A percentile compares a stretch with the other conserved stretches of the same genome.
These are phyloP conservation scores for Meloidogyne chitwoodi DNA, from an alignment of 1,140 invertebrate genomes.

Conservation along the genomic window DNA sequence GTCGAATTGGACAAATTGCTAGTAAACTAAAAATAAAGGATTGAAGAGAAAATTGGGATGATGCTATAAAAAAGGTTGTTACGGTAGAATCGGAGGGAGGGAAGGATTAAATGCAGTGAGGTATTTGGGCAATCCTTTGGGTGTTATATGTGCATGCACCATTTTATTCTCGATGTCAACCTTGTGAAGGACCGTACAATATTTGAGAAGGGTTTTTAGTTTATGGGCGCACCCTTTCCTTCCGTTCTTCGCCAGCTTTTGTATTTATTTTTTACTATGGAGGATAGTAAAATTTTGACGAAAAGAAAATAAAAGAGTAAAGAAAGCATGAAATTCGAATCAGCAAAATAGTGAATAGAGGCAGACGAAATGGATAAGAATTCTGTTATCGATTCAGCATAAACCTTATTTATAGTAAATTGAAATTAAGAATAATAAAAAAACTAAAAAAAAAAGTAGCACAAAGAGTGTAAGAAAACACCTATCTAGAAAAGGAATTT, in stretches of 20 bases:
- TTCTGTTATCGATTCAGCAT: neutral
- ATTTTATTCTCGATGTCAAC: neutral
- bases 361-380: neutral
- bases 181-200: neutral
- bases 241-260: neutral
- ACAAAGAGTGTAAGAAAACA: too few relatives aligned
- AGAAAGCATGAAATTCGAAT: neutral
- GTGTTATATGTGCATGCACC: neutral
- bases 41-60: neutral
- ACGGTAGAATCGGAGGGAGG: neutral
- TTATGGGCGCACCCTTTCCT: neutral
- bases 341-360: neutral
- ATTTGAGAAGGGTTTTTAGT: neutral
- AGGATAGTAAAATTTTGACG: neutral
- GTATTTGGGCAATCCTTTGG: neutral
- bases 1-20: neutral
- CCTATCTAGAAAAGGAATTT: too few relatives aligned
- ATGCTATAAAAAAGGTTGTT: neutral
- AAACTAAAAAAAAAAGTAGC: neutral
- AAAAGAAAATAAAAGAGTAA: neutral
- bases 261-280: neutral
- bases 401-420: neutral
- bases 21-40: neutral
- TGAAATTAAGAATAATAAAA: neutral
- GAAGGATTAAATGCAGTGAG: neutral